Percentiles rank a stretch among this genome's conserved stretches.
Conservation (phyloP, 2,113 vertebrate species). For the Stigmatopora nigra region DNA sequence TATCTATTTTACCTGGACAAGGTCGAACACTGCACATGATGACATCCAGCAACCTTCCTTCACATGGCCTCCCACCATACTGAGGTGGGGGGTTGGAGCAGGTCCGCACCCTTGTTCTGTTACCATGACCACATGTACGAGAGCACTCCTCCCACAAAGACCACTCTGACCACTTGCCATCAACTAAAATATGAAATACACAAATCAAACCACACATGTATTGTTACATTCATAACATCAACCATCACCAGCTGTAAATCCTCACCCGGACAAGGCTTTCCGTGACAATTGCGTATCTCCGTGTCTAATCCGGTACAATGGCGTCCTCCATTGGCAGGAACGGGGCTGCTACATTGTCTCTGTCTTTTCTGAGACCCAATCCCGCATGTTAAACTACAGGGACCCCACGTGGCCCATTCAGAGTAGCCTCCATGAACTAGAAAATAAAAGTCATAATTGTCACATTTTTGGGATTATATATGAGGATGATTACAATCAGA, state of each 20-base stretch:
- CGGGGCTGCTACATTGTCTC: slow-evolving; percentile 81
- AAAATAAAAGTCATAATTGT: slow-evolving; percentile 4
- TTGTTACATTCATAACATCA: not conserved
- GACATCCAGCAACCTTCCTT: slow-evolving; percentile 76
- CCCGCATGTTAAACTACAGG: slow-evolving; percentile 87
- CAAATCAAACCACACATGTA: not conserved
- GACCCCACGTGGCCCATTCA: slow-evolving; percentile 81
- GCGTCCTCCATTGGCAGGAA: slow-evolving; percentile 84
- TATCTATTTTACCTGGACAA: slow-evolving; percentile 78
- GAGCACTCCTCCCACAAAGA: slow-evolving; percentile 90
- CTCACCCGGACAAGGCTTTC: slow-evolving; percentile 83
- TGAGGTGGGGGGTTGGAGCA: slow-evolving; percentile 80
- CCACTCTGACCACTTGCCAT: slow-evolving; percentile 91
- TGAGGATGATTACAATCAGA: not conserved
- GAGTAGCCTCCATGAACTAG: slow-evolving; percentile 90
- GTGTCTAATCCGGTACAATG: slow-evolving; percentile 70
- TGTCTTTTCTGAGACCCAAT: slow-evolving; percentile 78
- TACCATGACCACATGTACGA: slow-evolving; percentile 84
- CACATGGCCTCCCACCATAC: slow-evolving; percentile 77
- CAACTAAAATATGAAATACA: slow-evolving; percentile 66
- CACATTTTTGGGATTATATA: not conserved
- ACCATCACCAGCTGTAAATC: not conserved
- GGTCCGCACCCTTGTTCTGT: slow-evolving; percentile 80
- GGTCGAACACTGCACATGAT: slow-evolving; percentile 80
- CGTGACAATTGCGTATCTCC: slow-evolving; percentile 76